Base-by-base conservation (phyloP, 2,888 invertebrate genomes). In the Eristalis intricaria region DNA sequence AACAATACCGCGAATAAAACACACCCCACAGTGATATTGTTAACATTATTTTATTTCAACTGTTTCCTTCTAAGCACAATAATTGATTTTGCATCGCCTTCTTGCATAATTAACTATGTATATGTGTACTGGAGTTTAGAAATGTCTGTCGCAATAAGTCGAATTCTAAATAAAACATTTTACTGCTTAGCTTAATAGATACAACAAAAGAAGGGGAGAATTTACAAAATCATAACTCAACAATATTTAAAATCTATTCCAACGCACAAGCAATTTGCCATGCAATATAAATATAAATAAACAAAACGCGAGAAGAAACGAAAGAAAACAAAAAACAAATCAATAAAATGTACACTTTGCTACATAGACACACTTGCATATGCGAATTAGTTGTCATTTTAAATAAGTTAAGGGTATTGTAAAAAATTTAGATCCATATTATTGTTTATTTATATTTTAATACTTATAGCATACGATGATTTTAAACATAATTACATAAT, bases 361-460 rank as follows among this genome's bases (percentile, higher is more conserved):
- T 64, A 85, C 50, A 60, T 60, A 26, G 26, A 60, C 60, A 60
- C 60, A 7, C 23, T 5, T 0, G 5, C 64, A 73, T 66, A 78
- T 65, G 38, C 70, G 65, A 82, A 65, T 66, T 61, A 50, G 11
- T 66, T 64, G 50, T 29, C 8, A 22, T 58, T 78, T 78, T 7
- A 68, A 82, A 86, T 86, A 86, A 86, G 66, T 86, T 82, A 79
- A 86, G 78, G 66, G 82, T 82, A 79, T 5, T 71, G 70, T 63
- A 75, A 82, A 76, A 81, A 71, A 74, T 69, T 70, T 74, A 29
- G 73, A 43, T 76, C 68, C 61, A 68, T 32, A 1, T 26, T 58
- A n/a, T 76, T 60, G 15, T 65, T 40, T 50, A 26, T 19, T 60
- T 63, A 60, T 23, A 32, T 22, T 71, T 68, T 56, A 71, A 66